phyloP scores from a whole-genome alignment of 2,797 vertebrate genomes.

The Rhinophrynus dorsalis region DNA sequence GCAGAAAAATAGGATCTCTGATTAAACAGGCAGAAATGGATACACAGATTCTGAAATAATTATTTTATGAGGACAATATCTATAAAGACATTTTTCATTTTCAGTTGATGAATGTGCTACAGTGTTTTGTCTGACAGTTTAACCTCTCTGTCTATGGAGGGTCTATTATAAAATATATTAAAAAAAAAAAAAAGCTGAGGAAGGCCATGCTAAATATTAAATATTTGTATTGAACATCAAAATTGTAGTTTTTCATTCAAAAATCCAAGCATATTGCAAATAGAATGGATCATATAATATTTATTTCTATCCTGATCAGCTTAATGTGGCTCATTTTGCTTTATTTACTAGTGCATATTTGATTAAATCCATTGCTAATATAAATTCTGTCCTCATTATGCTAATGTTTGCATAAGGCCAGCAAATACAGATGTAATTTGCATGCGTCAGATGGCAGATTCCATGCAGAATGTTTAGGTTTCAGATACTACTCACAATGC shows the following conservation, averaged over 20 bases:
- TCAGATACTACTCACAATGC: conserved; percentile 81
- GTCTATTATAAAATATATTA: too few species aligned
- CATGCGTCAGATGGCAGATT: conserved; percentile 64
- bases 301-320: conserved; percentile 36
- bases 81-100: too few species aligned
- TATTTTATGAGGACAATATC: too few species aligned
- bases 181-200: too few species aligned
- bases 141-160: too few species aligned
- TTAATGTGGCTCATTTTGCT: conserved; percentile 46
- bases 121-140: too few species aligned
- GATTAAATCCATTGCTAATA: conserved; percentile 58
- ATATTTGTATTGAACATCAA: conserved; percentile 9
- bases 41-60: too few species aligned
- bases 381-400: conserved; percentile 63
- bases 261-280: conserved; percentile 27
- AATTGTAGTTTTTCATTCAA: conserved; percentile 38
- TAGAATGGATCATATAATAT: conserved; percentile 22
- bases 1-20: too few species aligned
- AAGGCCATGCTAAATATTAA: too few species aligned
- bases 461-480: conserved; percentile 60
- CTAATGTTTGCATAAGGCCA: conserved; percentile 65
- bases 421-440: conserved; percentile 72
- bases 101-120: too few species aligned
- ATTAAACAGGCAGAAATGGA: too few species aligned
- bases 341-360: conserved; percentile 60